Evolutionary conservation across 1,140 invertebrate genomes (phyloP), one percentile per base, ranked within the genome.

Genomic region (Tetragonula clypearis): DNA sequence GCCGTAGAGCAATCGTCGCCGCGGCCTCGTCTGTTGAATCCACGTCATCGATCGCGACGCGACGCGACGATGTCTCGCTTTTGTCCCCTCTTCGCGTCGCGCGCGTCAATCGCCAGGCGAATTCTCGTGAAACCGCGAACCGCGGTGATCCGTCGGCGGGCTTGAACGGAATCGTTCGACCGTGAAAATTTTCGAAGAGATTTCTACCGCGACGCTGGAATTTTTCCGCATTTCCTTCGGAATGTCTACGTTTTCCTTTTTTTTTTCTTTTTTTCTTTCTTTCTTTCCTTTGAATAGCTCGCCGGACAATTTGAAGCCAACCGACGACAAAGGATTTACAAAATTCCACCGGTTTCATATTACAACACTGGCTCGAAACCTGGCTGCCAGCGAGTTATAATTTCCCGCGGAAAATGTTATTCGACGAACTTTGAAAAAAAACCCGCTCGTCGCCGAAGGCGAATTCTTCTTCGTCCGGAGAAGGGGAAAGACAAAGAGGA

Each of bases 1-100:
- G 41, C 41, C 5, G 30, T 21, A 66, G 41, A 30, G 11, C 77
- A 68, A 79, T 79, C 77, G 60, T 66, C 62, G 77, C 62, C 58
- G 49, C 35, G 76, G 53, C 56, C 17, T 19, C 60, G 60, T 4
- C 60, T n/a, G 60, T 78, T 78, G 53, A 49, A 78, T 78, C 49
- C 35, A 41, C 21, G 41, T 68, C 62, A 41, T 55, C 77, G 60
- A 68, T 68, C 77, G 60, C 35, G 41, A 19, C n/a, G 58, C 8
- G 41, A 41, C 41, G 58, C 6, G 41, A 49, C 41, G 41, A 8
- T 49, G 41, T 8, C 76, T 58, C 30, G 76, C 49, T 68, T 68
- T 79, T 79, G 35, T 35, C 8, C 41, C 41, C 41, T 49, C 41
- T 6, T 49, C 41, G 41, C 6, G 41, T 41, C 41, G 41, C 4